Percentiles rank a stretch among this genome's conserved stretches.
Evolutionary conservation across 53 echinoderm and acorn worm species (phyloP).

Genomic region (Temnopleurus reevesii): DNA sequence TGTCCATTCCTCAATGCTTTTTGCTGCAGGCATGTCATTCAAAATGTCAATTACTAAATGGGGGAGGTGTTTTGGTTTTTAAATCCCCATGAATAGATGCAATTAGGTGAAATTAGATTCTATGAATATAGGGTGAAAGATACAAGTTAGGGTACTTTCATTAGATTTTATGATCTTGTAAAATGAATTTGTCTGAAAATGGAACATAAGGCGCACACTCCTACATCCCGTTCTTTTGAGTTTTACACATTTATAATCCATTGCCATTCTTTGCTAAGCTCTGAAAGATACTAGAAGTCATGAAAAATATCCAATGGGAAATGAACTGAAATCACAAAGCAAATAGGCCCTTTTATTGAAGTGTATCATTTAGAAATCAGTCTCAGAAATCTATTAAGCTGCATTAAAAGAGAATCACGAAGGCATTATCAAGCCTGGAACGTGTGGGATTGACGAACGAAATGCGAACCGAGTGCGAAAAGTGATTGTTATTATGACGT

Average conservation of each 20-base stretch:
- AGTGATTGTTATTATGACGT: too few relatives aligned
- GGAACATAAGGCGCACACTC: slow-evolving; percentile 14
- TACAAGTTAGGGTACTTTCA: slow-evolving; percentile 32
- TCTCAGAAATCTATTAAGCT: too few relatives aligned
- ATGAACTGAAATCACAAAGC: background rate
- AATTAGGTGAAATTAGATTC: slow-evolving; percentile 28
- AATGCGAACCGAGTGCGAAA: too few relatives aligned
- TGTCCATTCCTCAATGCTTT: background rate
- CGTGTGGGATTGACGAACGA: too few relatives aligned
- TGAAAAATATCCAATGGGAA: background rate
- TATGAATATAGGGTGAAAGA: background rate
- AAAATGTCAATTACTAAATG: slow-evolving; percentile 54
- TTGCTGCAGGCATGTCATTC: background rate
- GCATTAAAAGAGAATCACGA: too few relatives aligned
- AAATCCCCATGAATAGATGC: slow-evolving; percentile 45
- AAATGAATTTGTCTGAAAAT: background rate
- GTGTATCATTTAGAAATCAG: too few relatives aligned
- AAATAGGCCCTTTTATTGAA: too few relatives aligned
- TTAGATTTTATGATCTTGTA: slow-evolving; percentile 33
- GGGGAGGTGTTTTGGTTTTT: slow-evolving; percentile 54
- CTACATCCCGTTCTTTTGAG: background rate
- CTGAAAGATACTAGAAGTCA: background rate
- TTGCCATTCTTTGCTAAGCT: background rate
- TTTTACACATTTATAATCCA: background rate
- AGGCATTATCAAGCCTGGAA: too few relatives aligned